A percentile compares a stretch with the other conserved stretches of the same genome.
Conservation (phyloP, 2,888 invertebrate species). For the Synergus japonicus region DNA sequence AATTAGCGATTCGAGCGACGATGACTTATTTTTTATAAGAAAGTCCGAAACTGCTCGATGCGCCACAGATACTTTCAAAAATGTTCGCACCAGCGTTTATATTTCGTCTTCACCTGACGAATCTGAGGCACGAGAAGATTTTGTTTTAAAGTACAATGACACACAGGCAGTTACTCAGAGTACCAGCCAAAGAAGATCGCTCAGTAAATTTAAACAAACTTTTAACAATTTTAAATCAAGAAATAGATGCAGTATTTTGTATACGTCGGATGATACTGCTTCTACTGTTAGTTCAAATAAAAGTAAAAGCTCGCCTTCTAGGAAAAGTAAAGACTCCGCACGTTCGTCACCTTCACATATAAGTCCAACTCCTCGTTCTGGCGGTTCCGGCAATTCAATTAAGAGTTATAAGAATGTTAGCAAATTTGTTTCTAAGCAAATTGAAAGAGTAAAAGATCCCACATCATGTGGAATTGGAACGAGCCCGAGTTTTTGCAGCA, state of each 20-base stretch:
- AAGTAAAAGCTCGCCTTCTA: slow-evolving; percentile 41
- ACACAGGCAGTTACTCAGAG: neutral
- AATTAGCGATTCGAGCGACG: slow-evolving; percentile 71
- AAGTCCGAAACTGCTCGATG: slow-evolving; percentile 41
- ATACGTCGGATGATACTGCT: slow-evolving; percentile 61
- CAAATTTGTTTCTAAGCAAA: slow-evolving; percentile 42
- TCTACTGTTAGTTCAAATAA: slow-evolving; percentile 46
- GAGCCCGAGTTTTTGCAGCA: slow-evolving; percentile 33
- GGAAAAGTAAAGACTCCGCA: neutral
- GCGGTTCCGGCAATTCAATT: neutral
- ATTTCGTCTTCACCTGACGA: slow-evolving; percentile 54
- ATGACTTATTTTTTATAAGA: slow-evolving; percentile 44
- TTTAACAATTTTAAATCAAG: slow-evolving; percentile 37
- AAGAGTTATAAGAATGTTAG: slow-evolving; percentile 36
- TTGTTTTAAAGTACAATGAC: slow-evolving; percentile 34
- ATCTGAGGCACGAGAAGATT: slow-evolving; percentile 42
- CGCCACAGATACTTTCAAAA: slow-evolving; percentile 30
- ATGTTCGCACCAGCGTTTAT: slow-evolving; percentile 44
- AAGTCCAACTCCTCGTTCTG: slow-evolving; percentile 44
- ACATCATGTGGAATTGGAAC: neutral
- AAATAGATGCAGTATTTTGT: slow-evolving; percentile 46
- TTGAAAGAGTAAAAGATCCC: slow-evolving; percentile 3
- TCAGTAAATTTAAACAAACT: neutral
- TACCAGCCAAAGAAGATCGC: neutral
- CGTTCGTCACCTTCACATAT: slow-evolving; percentile 42